These are phyloP conservation scores for Dicrurus megarhynchus DNA, from an alignment of 2,113 vertebrate species.

Conservation along the genomic window DNA sequence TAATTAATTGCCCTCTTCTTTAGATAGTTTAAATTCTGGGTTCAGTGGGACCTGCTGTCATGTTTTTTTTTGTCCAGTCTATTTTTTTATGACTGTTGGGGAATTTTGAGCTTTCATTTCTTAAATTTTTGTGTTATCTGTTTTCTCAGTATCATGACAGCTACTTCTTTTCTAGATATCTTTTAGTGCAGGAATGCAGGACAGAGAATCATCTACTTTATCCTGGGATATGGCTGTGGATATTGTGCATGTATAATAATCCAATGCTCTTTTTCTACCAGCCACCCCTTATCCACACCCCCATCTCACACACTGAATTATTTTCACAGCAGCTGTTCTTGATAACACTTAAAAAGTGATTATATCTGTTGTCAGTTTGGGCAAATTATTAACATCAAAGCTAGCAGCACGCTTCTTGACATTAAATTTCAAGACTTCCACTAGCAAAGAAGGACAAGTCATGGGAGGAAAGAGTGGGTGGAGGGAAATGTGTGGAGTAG, in stretches of 20 bases:
- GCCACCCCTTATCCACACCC: background rate
- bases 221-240: background rate
- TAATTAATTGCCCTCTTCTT: background rate
- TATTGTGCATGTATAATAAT: background rate
- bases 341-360: constrained; percentile 58
- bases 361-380: constrained; percentile 52
- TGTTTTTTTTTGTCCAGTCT: background rate
- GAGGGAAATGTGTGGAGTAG: background rate
- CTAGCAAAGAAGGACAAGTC: background rate
- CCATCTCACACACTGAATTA: background rate
- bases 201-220: background rate
- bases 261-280: background rate
- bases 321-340: constrained; percentile 41
- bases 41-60: background rate
- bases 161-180: background rate
- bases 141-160: background rate
- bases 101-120: background rate
- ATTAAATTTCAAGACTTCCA: constrained; percentile 16
- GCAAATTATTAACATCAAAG: constrained; percentile 67
- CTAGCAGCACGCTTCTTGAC: background rate
- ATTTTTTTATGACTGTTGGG: background rate
- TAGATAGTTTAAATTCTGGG: background rate
- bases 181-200: background rate
- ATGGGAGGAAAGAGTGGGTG: background rate
- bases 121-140: background rate